Evolutionary conservation across 1,140 invertebrate species (phyloP), one percentile per base, ranked within the genome.

Genomic region (Pantala flavescens): DNA sequence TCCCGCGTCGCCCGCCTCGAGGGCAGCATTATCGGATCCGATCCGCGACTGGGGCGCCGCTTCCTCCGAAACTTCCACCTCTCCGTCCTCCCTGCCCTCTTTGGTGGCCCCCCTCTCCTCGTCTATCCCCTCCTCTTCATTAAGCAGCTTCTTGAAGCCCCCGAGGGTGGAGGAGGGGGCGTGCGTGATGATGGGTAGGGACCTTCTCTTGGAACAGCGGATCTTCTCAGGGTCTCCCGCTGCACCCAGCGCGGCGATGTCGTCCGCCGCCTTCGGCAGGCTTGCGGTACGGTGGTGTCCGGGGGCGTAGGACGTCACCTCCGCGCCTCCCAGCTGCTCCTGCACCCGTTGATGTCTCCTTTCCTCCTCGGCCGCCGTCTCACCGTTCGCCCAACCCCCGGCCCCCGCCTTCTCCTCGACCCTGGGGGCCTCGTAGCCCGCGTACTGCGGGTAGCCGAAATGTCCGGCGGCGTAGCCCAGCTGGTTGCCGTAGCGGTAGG

Each of bases 401-500:
- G 19, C 42, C 24, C 74, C 49, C 74, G 24, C 70, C 11, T 70
- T 76, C 75, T 77, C 79, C 49, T 63, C 49, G 16, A 21, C 49
- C 49, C n/a, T 63, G 1, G 49, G 49, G 49, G 49, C 77, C 79
- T 87, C 88, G 43, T 85, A 86, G 21, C 77, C 63, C 49, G 83
- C 82, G 78, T 88, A 89, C 19, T 87, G 80, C 28, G 87, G 86
- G 80, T 91, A 91, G 28, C 89, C 89, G 73, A 89, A 89, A 72
- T 87, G 86, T 24, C 89, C 89, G 75, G 88, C 86, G 74, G 90
- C 88, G 79, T 92, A 92, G n/a, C 90, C 88, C 76, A 90, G 43
- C 81, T 92, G 90, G 79, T 90, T 91, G 70, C 90, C 88, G 78
- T 93, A 93, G 63, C 88, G 86, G 78, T 92, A 93, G 76, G 88